These are phyloP conservation scores for Ptilodon capucinus DNA, from an alignment of 2,888 invertebrate species.

Conservation along the genomic window DNA sequence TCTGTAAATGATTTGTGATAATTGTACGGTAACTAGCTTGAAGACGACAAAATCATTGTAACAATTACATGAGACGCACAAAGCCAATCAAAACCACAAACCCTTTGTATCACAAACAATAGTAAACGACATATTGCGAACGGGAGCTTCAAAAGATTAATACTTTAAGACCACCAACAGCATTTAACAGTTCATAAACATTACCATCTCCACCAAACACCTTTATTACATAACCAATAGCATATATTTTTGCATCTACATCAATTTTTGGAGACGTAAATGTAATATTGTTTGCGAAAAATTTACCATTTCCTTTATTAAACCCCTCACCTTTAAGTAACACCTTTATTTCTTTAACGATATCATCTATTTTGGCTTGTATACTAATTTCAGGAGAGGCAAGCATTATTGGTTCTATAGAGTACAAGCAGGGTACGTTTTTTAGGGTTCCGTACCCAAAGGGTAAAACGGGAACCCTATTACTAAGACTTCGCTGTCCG, in stretches of 20 bases:
- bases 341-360: no score
- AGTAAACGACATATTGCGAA: constrained; percentile 46
- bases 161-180: constrained; percentile 15
- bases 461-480: no score
- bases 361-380: no score
- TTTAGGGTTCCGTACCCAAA: no score
- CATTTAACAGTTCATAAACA: neutral
- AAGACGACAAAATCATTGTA: neutral
- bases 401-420: no score
- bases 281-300: constrained; percentile 11
- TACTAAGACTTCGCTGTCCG: no score
- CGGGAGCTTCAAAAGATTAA: constrained; percentile 26
- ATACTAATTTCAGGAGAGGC: no score
- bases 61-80: neutral
- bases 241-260: neutral
- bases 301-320: no score
- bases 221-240: neutral
- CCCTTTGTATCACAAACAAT: constrained; percentile 26
- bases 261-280: no score
- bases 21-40: neutral
- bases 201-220: neutral
- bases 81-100: constrained; percentile 28
- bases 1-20: no score
- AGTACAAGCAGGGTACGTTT: no score
- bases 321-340: no score